Evolutionary conservation across 2,888 invertebrate genomes (phyloP).

Genomic region (Watsonalla binaria): DNA sequence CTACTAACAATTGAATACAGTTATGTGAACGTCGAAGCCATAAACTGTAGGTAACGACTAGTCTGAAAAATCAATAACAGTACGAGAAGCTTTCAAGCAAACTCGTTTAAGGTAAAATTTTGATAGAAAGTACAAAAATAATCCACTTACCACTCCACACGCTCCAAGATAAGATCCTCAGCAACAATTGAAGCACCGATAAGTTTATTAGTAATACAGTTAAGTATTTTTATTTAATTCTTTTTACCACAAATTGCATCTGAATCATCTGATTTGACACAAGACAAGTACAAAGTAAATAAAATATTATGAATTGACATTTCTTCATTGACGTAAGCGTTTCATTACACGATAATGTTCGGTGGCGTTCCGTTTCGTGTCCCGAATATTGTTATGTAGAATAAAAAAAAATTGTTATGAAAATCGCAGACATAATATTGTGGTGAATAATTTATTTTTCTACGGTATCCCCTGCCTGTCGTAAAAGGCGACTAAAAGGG

Average conservation of each 20-base stretch:
- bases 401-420: too few relatives aligned
- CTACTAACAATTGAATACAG: too few relatives aligned
- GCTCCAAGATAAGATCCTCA: conserved; percentile 13
- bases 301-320: not conserved
- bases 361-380: not conserved
- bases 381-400: not conserved
- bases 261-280: conserved; percentile 6
- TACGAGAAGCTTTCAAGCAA: conserved; percentile 19
- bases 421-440: too few relatives aligned
- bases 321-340: conserved; percentile 15
- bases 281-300: conserved; percentile 17
- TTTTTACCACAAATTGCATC: conserved; percentile 31
- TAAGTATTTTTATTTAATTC: conserved; percentile 44
- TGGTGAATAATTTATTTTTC: conserved; percentile 2
- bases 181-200: conserved; percentile 18
- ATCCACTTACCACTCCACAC: conserved; percentile 41
- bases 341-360: conserved; percentile 11
- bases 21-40: not conserved
- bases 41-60: conserved; percentile 4
- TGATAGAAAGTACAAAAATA: conserved; percentile 12
- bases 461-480: too few relatives aligned
- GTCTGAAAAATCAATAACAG: conserved; percentile 43
- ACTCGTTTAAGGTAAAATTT: conserved; percentile 21
- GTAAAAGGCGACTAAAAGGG: too few relatives aligned
- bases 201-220: conserved; percentile 23